phyloP scores from a whole-genome alignment of 1,140 invertebrate genomes.

The Pogonomyrmex californicus region DNA sequence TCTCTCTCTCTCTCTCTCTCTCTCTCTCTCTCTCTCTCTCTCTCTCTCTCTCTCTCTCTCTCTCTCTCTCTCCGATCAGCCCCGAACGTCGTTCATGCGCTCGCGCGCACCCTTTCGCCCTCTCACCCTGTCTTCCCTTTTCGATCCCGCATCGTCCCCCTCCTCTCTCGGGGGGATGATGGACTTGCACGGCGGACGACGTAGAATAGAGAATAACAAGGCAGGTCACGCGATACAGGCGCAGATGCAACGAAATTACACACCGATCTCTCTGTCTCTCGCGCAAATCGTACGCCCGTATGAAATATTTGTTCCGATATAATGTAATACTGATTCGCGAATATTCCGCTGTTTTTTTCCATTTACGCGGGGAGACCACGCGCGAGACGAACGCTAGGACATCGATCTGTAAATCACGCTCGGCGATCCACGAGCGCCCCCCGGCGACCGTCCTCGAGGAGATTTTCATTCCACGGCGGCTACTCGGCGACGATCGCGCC shows the following conservation, averaged over 20 bases:
- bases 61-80: constrained; percentile 42
- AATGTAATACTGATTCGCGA: constrained; percentile 72
- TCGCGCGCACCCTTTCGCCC: constrained; percentile 49
- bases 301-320: constrained; percentile 74
- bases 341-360: constrained; percentile 69
- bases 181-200: constrained; percentile 69
- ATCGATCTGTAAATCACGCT: constrained; percentile 43
- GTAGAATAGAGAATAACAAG: constrained; percentile 74
- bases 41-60: constrained; percentile 51
- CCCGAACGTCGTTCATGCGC: constrained; percentile 52
- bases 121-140: not conserved
- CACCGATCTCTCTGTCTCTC: constrained; percentile 52
- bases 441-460: constrained; percentile 8
- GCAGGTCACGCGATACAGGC: constrained; percentile 73
- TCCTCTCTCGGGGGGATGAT: constrained; percentile 61
- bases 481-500: not conserved
- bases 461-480: not conserved
- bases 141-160: not conserved
- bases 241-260: constrained; percentile 72
- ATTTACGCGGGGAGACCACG: constrained; percentile 20
- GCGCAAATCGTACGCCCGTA: constrained; percentile 59
- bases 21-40: constrained; percentile 24
- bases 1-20: constrained; percentile 41
- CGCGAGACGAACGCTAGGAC: constrained; percentile 33
- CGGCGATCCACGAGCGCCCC: constrained; percentile 38